Conservation (phyloP, 2,113 vertebrate genomes). For the Myocastor coypus region DNA sequence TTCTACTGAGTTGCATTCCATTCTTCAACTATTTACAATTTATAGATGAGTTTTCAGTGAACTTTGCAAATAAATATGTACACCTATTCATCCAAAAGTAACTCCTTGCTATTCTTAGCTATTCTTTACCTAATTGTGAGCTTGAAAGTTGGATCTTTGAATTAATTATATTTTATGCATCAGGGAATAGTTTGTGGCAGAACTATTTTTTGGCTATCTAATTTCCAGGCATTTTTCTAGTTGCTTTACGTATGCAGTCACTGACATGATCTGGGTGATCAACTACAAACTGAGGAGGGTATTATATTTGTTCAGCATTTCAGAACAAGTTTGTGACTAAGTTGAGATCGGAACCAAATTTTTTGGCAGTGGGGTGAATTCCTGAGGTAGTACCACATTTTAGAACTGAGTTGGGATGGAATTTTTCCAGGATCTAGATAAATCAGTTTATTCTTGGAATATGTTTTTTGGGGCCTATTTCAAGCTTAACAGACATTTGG, state of each 20-base stretch:
- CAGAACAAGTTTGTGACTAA: neutral
- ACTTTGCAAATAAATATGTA: neutral
- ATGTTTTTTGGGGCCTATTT: conserved; percentile 7
- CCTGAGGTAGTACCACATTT: neutral
- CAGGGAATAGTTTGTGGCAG: neutral
- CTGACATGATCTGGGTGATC: neutral
- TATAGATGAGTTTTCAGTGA: neutral
- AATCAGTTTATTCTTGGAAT: conserved; percentile 28
- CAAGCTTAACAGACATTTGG: neutral
- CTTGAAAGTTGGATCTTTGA: neutral
- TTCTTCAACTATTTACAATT: neutral
- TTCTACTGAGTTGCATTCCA: neutral
- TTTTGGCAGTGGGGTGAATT: neutral
- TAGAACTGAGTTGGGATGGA: neutral
- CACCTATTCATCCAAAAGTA: neutral
- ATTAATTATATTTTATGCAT: neutral
- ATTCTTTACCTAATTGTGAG: neutral
- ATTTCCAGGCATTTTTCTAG: neutral
- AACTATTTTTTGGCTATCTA: neutral
- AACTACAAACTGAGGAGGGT: neutral
- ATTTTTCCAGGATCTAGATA: neutral
- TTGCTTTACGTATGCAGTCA: neutral
- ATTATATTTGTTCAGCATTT: conserved; percentile 19
- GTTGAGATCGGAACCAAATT: neutral
- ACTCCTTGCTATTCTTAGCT: neutral